Evolutionary conservation across 2,888 invertebrate genomes (phyloP).

Genomic region (Sussaba pulchella): DNA sequence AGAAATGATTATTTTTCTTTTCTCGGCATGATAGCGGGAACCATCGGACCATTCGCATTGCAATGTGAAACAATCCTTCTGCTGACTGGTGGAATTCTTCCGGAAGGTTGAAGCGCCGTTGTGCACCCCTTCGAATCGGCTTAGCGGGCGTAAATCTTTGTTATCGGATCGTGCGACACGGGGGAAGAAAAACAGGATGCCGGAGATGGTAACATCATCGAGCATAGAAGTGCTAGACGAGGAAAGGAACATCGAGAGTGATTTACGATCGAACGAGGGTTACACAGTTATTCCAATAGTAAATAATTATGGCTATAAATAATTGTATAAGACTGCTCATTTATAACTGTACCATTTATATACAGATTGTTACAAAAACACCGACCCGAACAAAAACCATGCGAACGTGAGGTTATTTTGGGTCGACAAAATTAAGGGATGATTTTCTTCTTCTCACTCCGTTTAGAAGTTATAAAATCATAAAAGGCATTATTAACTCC

Average conservation of each 20-base stretch:
- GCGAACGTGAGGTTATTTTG: too few species aligned
- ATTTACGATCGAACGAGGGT: background rate
- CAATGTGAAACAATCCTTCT: background rate
- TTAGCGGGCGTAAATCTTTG: conserved; percentile 66
- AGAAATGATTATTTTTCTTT: background rate
- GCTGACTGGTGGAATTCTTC: conserved; percentile 7
- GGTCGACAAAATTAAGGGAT: too few species aligned
- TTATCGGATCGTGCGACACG: conserved; percentile 51
- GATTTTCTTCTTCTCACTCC: too few species aligned
- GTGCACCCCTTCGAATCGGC: conserved; percentile 66
- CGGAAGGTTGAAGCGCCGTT: conserved; percentile 4
- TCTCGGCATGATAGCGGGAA: background rate
- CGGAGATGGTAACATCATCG: conserved; percentile 5
- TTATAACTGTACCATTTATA: background rate
- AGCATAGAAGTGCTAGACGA: conserved; percentile 8
- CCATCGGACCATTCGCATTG: background rate
- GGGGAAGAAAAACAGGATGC: conserved; percentile 1
- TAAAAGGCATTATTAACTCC: too few species aligned
- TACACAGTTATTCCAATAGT: conserved; percentile 28
- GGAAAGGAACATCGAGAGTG: conserved; percentile 3
- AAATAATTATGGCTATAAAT: too few species aligned
- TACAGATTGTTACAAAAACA: background rate
- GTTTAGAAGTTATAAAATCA: too few species aligned
- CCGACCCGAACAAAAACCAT: too few species aligned
- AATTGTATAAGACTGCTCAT: background rate